These are phyloP conservation scores for Diorhabda sublineata DNA, from an alignment of 1,140 invertebrate species.

Conservation along the genomic window DNA sequence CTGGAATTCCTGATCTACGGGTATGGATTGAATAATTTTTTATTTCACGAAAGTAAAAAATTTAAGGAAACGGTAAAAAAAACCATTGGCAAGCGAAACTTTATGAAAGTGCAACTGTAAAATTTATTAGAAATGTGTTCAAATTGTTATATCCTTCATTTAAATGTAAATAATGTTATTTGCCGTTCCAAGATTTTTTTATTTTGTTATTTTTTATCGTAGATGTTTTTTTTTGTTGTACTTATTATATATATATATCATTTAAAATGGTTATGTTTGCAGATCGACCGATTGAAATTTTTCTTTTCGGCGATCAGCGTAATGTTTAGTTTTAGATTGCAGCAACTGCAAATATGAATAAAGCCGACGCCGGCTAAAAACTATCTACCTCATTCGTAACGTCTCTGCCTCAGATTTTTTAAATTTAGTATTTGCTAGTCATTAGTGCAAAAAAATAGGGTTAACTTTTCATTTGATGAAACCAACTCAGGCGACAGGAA, in stretches of 20 bases:
- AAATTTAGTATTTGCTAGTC: conserved; percentile 21
- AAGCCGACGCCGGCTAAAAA: conserved; percentile 15
- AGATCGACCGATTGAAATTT: background rate
- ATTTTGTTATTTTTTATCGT: conserved; percentile 16
- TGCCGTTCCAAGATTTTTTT: conserved; percentile 17
- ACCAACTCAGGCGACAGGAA: conserved; percentile 6
- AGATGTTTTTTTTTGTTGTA: conserved; percentile 19
- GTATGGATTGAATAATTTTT: conserved; percentile 32
- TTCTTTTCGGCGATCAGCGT: background rate
- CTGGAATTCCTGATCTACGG: conserved; percentile 7
- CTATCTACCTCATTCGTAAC: conserved; percentile 36
- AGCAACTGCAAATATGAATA: conserved; percentile 11
- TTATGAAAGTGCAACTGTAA: conserved; percentile 16
- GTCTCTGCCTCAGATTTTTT: conserved; percentile 18
- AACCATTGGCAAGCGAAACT: conserved; percentile 30
- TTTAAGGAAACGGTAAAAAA: conserved; percentile 21
- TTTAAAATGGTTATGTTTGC: conserved; percentile 10
- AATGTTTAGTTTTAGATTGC: conserved; percentile 6
- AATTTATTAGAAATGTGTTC: conserved; percentile 8
- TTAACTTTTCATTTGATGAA: conserved; percentile 13
- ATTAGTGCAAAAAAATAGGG: conserved; percentile 26
- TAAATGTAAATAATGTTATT: conserved; percentile 6
- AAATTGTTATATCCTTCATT: conserved; percentile 15
- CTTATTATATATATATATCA: conserved; percentile 8
- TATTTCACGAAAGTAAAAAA: conserved; percentile 27